Conservation (phyloP, 1,140 invertebrate species). For the Caenorhabditis briggsae region DNA sequence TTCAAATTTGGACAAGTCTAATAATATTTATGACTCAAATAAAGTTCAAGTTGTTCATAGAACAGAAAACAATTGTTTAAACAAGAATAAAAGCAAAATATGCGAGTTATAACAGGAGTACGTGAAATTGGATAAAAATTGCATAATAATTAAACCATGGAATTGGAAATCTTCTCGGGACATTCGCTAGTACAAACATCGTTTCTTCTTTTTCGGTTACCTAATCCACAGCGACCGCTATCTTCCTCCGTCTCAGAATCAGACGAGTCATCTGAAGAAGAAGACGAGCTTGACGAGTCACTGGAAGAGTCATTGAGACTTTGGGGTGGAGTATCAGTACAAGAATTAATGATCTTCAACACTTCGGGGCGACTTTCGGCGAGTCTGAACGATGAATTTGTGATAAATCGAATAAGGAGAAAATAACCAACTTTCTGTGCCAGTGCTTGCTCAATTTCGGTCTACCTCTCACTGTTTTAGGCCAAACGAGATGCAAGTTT, state of each 20-base stretch:
- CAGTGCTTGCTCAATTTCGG: slow-evolving; percentile 93
- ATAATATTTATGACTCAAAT: not conserved
- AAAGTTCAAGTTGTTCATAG: slow-evolving; percentile 21
- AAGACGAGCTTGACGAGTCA: slow-evolving; percentile 28
- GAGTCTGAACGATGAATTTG: not conserved
- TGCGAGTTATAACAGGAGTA: too few relatives aligned
- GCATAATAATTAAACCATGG: not conserved
- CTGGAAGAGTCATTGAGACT: slow-evolving; percentile 4
- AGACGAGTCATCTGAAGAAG: slow-evolving; percentile 13
- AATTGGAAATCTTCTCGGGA: slow-evolving; percentile 22
- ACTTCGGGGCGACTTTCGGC: not conserved
- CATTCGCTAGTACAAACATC: not conserved
- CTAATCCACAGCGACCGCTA: not conserved
- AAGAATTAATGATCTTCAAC: not conserved
- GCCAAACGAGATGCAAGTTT: slow-evolving; percentile 97
- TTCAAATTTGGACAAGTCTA: slow-evolving; percentile 37
- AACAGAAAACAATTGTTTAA: slow-evolving; percentile 1
- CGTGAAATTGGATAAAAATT: too few relatives aligned
- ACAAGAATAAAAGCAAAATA: not conserved
- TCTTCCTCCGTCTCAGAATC: not conserved
- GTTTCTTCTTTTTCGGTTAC: not conserved
- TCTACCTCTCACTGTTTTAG: slow-evolving; percentile 93
- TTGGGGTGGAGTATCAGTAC: not conserved
- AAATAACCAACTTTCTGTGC: slow-evolving; percentile 74
- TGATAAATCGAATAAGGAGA: not conserved